Evolutionary conservation across 2,888 invertebrate genomes (phyloP), one percentile per base, ranked within the genome.

Genomic region (Aspidiotus rigidus): DNA sequence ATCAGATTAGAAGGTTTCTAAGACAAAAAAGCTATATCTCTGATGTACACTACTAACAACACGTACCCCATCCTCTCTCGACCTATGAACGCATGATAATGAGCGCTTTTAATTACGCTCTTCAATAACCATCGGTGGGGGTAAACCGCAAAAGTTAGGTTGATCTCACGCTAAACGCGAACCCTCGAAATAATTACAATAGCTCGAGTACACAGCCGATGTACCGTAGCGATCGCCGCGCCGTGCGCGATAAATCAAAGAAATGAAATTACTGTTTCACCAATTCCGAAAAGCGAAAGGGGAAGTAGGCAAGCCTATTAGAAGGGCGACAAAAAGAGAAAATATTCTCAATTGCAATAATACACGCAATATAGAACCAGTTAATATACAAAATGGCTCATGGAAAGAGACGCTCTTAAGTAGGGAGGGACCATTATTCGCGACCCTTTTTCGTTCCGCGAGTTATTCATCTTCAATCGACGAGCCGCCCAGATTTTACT

Each of bases 341-440:
- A 28, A 59, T 59, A 59, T 28, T 28, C 59, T 59, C 59, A 64
- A 40, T 64, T n/a, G 15, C 40, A 10, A 64, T 64, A 64, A 64
- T 64, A 64, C 28, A 28, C 60, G 66, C 60, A 60, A 66, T 66
- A 66, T 28, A 28, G 28, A 66, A 66, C 66, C 66, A 66, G 66
- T 66, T 66, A 57, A 66, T 64, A 57, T 28, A 28, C 28, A 28
- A 28, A 28, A 28, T 28, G 28, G 28, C 28, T 66, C 59, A 64
- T 57, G 64, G 42, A 42, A 59, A 59, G 39, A 62, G 62, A 39
- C 28, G 44, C 56, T 11, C 53, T 64, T 55, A 42, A 57, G 54
- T 56, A 39, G 15, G 15, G 59, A 57, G 57, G 59, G 49, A 56
- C 57, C 16, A 66, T 66, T 44, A 66, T 66, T 64, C 41, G 55